Conservation (phyloP, 2,113 vertebrate species). For the Tachycineta bicolor region DNA sequence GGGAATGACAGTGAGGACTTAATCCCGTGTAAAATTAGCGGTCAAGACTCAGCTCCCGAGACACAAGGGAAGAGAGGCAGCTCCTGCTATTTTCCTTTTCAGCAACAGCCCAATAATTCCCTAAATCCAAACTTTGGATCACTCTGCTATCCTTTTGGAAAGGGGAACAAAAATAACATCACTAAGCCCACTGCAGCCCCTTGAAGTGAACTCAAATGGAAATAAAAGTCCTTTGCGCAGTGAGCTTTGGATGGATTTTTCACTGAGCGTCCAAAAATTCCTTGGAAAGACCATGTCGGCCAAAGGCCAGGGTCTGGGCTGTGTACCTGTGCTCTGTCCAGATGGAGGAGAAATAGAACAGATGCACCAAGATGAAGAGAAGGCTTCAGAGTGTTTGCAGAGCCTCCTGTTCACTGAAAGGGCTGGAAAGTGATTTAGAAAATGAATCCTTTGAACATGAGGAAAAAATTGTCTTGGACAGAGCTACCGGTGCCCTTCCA, state of each 20-base stretch:
- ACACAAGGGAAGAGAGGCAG: not conserved
- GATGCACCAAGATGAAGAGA: conserved; percentile 1
- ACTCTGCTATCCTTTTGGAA: conserved; percentile 10
- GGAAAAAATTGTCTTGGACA: conserved; percentile 40
- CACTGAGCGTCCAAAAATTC: conserved; percentile 55
- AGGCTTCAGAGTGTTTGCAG: conserved; percentile 32
- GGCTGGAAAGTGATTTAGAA: conserved; percentile 31
- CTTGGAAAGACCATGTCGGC: conserved; percentile 60
- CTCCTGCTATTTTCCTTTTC: conserved; percentile 3
- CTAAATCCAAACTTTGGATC: conserved; percentile 39
- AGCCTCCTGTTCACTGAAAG: conserved; percentile 27
- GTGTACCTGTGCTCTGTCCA: conserved; percentile 2
- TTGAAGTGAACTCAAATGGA: conserved; percentile 78
- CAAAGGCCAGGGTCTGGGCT: conserved; percentile 29
- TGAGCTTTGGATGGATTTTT: conserved; percentile 66
- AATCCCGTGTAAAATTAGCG: not conserved
- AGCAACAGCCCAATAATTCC: not conserved
- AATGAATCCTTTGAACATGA: conserved; percentile 55
- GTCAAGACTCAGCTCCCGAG: conserved; percentile 7
- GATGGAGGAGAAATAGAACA: conserved; percentile 51
- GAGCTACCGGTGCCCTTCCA: not conserved
- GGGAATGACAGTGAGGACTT: not conserved
- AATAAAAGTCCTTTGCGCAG: conserved; percentile 73
- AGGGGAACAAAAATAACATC: conserved; percentile 50
- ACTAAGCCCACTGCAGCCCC: conserved; percentile 40